Evolutionary conservation across 2,113 vertebrate species (phyloP), one percentile per base, ranked within the genome.

Genomic region (Lepidothrix coronata): DNA sequence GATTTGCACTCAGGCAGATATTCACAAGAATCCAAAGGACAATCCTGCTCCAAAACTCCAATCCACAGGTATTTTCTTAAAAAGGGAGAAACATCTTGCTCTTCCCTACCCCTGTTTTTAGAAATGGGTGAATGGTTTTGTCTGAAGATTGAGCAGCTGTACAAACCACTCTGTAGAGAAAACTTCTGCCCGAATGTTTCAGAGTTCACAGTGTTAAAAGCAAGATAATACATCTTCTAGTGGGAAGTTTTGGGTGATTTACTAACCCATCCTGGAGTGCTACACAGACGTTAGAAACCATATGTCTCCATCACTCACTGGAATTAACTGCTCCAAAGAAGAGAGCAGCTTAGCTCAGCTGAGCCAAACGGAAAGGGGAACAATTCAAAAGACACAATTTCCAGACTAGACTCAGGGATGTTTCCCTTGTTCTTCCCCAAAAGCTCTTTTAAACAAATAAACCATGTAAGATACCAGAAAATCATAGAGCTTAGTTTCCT

Each of bases 231-330:
- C 43, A 85, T 78, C 66, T 81, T 91, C 33, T 46, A 27, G 25
- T 20, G 39, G 77, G 84, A 81, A 74, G 51, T 55, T 88, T 63
- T 23, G n/a, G 54, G 52, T 93, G 89, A 96, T 95, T 89, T 96
- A 87, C 85, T 87, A 84, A 91, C 92, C 61, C 25, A 75, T 31
- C 65, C n/a, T 71, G 72, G 81, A 80, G 76, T 77, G 37, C 68
- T 77, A 74, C 43, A 51, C 73, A 28, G 33, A 80, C 86, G 72
- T 80, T 88, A 72, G 80, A 92, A 93, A 17, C 15, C 66, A 11
- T 77, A 12, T 12, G 7, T 91, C 51, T 93, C 73, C 61, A 80
- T 91, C 83, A 71, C 24, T 86, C 51, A 17, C 8, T 33, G 74
- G 55, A 55, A 83, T 92, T 94, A 88, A 52, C 83, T 88, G 63